These are phyloP conservation scores for Tipula helvola DNA, from an alignment of 2,888 invertebrate species.

Conservation along the genomic window DNA sequence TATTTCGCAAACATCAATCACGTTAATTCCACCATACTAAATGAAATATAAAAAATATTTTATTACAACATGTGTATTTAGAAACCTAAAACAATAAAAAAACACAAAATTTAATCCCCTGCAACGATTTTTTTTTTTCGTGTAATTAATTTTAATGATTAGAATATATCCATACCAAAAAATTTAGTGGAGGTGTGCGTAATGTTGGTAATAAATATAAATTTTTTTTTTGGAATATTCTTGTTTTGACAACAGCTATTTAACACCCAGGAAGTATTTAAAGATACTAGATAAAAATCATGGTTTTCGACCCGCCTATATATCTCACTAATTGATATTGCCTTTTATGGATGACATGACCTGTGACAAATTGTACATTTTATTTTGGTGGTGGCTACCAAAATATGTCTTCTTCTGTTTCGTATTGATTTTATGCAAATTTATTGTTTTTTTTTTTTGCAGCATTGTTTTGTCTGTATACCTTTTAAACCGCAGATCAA, in stretches of 20 bases:
- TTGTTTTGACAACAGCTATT: background rate
- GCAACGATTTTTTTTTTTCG: background rate
- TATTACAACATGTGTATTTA: background rate
- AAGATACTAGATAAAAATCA: background rate
- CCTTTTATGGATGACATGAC: background rate
- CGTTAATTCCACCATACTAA: background rate
- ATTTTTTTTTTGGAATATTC: background rate
- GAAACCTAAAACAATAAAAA: background rate
- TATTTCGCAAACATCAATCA: background rate
- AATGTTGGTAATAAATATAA: background rate
- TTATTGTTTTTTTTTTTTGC: background rate
- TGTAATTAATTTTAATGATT: background rate
- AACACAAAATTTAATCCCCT: background rate
- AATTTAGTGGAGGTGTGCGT: background rate
- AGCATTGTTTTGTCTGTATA: background rate
- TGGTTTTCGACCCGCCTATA: background rate
- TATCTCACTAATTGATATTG: background rate
- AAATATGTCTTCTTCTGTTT: background rate
- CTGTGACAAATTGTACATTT: background rate
- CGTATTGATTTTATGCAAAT: background rate
- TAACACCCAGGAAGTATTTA: background rate
- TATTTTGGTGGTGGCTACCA: background rate
- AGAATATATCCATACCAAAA: background rate
- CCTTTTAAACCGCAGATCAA: background rate
- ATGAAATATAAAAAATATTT: background rate